Percentiles rank a stretch among this genome's conserved stretches.
Conservation (phyloP, 23 tunicate species). For the Halocynthia aurantium region DNA sequence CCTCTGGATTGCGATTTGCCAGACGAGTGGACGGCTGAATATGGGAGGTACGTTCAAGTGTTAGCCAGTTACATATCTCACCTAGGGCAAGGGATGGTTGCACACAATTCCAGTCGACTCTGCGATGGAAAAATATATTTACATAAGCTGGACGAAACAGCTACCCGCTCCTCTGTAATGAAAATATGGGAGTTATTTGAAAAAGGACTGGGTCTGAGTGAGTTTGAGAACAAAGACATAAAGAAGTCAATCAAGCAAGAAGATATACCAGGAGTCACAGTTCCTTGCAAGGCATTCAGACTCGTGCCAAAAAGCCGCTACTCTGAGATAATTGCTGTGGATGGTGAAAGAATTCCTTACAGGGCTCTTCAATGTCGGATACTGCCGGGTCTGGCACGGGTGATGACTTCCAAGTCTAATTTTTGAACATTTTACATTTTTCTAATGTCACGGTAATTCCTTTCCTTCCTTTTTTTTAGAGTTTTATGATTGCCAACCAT, state of each 20-base stretch:
- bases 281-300: constrained; percentile 51
- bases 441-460: too few species aligned
- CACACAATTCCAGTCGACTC: constrained; percentile 13
- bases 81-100: constrained; percentile 20
- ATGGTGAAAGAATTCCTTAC: constrained; percentile 69
- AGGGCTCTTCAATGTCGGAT: constrained; percentile 70
- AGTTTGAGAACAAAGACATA: not conserved
- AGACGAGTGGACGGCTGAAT: constrained; percentile 21
- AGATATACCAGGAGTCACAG: not conserved
- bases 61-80: constrained; percentile 39
- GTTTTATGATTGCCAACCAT: too few species aligned
- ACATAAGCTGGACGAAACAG: constrained; percentile 9
- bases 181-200: constrained; percentile 56
- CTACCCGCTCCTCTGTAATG: constrained; percentile 24
- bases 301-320: constrained; percentile 43
- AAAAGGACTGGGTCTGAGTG: constrained; percentile 39
- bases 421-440: too few species aligned
- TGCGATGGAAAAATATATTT: constrained; percentile 44
- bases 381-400: constrained; percentile 52
- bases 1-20: constrained; percentile 20
- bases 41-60: constrained; percentile 23
- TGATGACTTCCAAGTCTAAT: constrained; percentile 7
- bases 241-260: not conserved
- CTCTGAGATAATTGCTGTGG: constrained; percentile 47
- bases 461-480: too few species aligned